Base-by-base conservation (phyloP, 2,888 invertebrate species). In the Branchipolynoe longqiensis region DNA sequence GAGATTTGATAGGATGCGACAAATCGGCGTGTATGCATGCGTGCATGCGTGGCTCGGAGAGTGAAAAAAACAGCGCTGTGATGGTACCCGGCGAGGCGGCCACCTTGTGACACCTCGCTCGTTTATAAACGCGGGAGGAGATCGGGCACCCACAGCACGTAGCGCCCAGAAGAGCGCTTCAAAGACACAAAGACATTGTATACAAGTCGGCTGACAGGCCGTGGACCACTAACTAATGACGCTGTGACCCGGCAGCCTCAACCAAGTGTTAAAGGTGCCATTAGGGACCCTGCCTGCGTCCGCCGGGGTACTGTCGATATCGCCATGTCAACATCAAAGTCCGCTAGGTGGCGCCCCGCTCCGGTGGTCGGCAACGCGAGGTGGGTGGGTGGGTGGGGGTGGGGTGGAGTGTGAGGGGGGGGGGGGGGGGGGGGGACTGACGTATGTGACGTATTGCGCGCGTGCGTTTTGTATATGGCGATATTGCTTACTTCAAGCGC, bases 151-250 rank as follows among this genome's bases (percentile, higher is more conserved):
- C 69, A 69, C 38, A 6, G 38, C 69, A 69, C 69, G 69, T 69
- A 69, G 33, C 38, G n/a, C 18, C 8, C 33, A 14, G 18, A 4
- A 6, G 14, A 0, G 12, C 36, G 36, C 69, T 38, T 69, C 38
- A 69, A 69, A 31, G 69, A 69, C 69, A 69, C 69, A 69, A 36
- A 33, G 69, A 69, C 69, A 69, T 69, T 69, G 69, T 69, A 69
- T 69, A 69, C 69, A 69, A 69, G 36, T 36, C 18, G 12, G 33
- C 33, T 69, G 69, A 69, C 69, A 69, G 69, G 36, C 0, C 33
- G 14, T 14, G 48, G 36, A 14, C 36, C 33, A 38, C 38, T 69
- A 69, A 69, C 38, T 36, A 69, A 69, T 38, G 69, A 69, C 69
- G 6, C 6, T 14, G 12, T 38, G 69, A 69, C 69, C 69, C 69